Base-by-base conservation (phyloP, 2,797 vertebrate species). In the Hyperoplus lanceolatus region DNA sequence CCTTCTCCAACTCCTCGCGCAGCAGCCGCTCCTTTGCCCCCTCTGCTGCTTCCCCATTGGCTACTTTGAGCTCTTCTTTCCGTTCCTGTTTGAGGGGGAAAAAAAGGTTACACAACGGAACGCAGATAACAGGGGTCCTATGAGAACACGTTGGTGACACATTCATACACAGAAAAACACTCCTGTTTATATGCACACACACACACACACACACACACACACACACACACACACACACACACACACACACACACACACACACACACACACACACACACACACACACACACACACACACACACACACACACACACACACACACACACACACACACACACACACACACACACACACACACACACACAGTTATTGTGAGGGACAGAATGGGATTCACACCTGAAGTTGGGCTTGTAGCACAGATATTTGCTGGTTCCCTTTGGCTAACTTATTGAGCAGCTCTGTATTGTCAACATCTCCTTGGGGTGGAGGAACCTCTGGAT, bases 391-490 rank as follows among this genome's bases (percentile, higher is more conserved):
- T 70, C 92, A 61, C 81, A 98, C 97, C 97, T 97, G 96, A 79
- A 98, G 90, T 83, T 96, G 95, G 0, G 95, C 96, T 85, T 97
- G 96, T 73, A 97, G 91, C n/a, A 93, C 85, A 72, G 94, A 90
- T 75, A 97, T 96, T 54, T 96, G 96, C 83, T 96, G 90, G 79
- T 93, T 96, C 86, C 96, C 97, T 82, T 95, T 94, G 66, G 93
- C 94, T 63, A 97, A 87, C 73, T 93, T 96, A 89, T 96, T 95
- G 60, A 97, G 87, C 53, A 96, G 92, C 5, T 95, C 89, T 59
- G 90, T 93, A 86, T 42, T 73, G 49, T 89, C 89, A 56, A 74
- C 78, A 36, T 85, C 93, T 77, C 60, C 82, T 46, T 66, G 71
- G 1, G 78, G 45, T 0, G 84, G 87, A 77, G 73, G 82, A 66